Evolutionary conservation across 2,888 invertebrate species (phyloP), one percentile per base, ranked within the genome.

Genomic region (Standfussiana lucernea): DNA sequence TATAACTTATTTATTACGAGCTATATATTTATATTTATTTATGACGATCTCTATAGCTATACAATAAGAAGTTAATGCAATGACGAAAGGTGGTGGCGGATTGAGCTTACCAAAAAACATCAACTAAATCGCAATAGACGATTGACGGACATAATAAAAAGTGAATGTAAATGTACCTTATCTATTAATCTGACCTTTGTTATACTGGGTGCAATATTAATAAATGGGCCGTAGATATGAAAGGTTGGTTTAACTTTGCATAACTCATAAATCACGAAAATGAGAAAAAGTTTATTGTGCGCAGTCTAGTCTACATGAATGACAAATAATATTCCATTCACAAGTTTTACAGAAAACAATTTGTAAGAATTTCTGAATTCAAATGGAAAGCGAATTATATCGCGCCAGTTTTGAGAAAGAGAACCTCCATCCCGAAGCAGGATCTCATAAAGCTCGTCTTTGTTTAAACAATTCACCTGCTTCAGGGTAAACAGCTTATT

Each of bases 261-360:
- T 74, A 74, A 86, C 79, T 73, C 77, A 77, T 74, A 72, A 85
- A 84, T 64, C 73, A 64, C 21, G 50, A 59, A 84, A 84, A 82
- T 75, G 72, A 72, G 64, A 82, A 77, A 82, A 79, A 18, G 65
- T 69, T 75, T 72, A 82, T 77, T 78, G 69, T 64, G 80, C 73
- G 42, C 40, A 59, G 64, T 45, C 45, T 50, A 59, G 64, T 45
- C 45, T 50, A 53, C 24, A 45, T 72, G 68, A 72, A 81, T 74
- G 67, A 77, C 69, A 66, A 72, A 71, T 37, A 72, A 71, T 37
- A 79, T 70, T 75, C 56, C 70, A 82, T 85, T 84, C 85, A 84
- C 50, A 45, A 79, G 40, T 69, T 50, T 37, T 24, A 66, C 24
- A 15, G 50, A 50, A 50, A 69, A 82, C 15, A 72, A 68, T 7